Percentiles rank a stretch among this genome's conserved stretches.
Conservation (phyloP, 2,888 invertebrate species). For the Arenicola marina region DNA sequence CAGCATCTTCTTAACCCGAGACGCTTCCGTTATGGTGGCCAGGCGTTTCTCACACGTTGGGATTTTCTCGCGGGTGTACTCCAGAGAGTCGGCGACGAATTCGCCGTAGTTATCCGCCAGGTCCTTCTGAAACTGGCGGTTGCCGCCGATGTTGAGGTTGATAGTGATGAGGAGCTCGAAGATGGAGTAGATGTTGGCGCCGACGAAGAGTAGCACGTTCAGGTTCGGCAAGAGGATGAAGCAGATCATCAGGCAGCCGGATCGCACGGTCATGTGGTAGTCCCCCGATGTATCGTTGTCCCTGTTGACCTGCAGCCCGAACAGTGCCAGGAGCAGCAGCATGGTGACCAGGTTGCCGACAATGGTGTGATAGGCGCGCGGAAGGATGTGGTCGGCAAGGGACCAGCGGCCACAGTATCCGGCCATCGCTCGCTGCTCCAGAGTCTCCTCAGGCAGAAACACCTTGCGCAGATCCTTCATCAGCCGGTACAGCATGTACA, state of each 20-base stretch:
- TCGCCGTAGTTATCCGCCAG: constrained; percentile 16
- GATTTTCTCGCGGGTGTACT: constrained; percentile 10
- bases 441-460: neutral
- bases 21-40: constrained; percentile 4
- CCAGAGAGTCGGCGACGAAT: constrained; percentile 11
- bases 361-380: constrained; percentile 18
- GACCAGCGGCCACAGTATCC: neutral
- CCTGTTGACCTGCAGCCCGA: constrained; percentile 16
- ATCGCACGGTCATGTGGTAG: constrained; percentile 7
- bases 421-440: neutral
- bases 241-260: constrained; percentile 13
- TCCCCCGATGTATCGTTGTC: constrained; percentile 14
- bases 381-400: constrained; percentile 9
- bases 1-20: constrained; percentile 12
- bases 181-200: constrained; percentile 23
- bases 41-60: constrained; percentile 11
- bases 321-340: constrained; percentile 9
- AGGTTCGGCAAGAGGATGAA: constrained; percentile 21
- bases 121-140: constrained; percentile 10
- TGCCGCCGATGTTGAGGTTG: constrained; percentile 10
- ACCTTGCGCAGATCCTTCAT: constrained; percentile 16
- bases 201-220: constrained; percentile 21
- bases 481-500: constrained; percentile 22
- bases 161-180: constrained; percentile 24
- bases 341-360: constrained; percentile 20